Evolutionary conservation across 2,888 invertebrate genomes (phyloP).

Genomic region (Trachelus troglodyta): DNA sequence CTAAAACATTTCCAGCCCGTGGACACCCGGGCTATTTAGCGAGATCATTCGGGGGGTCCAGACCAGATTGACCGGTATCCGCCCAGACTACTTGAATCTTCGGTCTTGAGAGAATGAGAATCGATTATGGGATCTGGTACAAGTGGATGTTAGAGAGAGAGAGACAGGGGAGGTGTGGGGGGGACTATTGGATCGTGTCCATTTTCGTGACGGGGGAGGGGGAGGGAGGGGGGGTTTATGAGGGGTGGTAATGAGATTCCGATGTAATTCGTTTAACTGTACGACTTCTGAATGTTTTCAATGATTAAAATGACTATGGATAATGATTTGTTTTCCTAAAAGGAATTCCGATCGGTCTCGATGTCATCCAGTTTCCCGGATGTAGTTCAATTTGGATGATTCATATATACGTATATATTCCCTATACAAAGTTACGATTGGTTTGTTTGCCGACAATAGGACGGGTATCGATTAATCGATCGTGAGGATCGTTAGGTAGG

Average conservation of each 20-base stretch:
- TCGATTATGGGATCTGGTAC: neutral
- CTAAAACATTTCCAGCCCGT: conserved; percentile 12
- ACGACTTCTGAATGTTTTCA: neutral
- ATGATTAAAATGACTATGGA: neutral
- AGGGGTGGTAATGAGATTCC: neutral
- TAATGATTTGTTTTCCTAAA: neutral
- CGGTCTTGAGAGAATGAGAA: neutral
- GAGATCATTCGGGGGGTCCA: neutral
- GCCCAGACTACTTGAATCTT: neutral
- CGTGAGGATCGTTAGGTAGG: conserved; percentile 44
- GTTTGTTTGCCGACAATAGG: neutral
- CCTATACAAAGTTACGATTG: neutral
- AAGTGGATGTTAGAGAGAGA: neutral
- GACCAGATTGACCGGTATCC: neutral
- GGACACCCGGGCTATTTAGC: neutral
- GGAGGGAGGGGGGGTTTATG: too few species aligned
- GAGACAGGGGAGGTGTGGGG: too few species aligned
- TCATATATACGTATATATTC: neutral
- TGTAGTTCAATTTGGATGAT: neutral
- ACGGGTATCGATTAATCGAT: conserved; percentile 34
- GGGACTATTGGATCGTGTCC: neutral
- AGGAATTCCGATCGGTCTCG: neutral
- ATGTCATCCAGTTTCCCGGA: neutral
- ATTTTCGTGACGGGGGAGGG: neutral
- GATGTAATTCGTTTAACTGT: neutral